phyloP scores from a whole-genome alignment of 2,888 invertebrate genomes.

The Tachina lurida region DNA sequence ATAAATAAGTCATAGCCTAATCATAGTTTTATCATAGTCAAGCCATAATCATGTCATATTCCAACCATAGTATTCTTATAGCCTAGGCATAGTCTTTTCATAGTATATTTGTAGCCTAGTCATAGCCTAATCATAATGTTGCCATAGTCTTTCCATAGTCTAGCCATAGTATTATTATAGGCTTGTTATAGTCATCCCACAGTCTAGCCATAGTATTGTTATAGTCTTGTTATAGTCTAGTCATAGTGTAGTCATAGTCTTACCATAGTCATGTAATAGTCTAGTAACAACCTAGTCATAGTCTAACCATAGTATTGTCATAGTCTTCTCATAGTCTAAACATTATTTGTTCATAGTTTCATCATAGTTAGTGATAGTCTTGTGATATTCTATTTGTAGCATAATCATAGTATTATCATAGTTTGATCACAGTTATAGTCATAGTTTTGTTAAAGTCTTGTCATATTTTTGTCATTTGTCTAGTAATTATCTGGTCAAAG shows the following conservation, averaged over 20 bases:
- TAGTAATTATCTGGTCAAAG: background rate
- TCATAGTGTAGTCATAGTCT: background rate
- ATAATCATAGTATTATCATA: background rate
- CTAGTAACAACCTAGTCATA: background rate
- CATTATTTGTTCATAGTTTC: background rate
- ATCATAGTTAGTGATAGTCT: background rate
- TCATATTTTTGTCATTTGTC: background rate
- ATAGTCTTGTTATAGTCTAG: background rate
- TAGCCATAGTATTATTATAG: background rate
- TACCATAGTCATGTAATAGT: background rate
- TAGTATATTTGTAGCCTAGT: no score
- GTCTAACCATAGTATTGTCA: background rate
- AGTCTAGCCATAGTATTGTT: background rate
- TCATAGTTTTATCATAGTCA: background rate
- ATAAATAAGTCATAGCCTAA: background rate
- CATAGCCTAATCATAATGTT: background rate
- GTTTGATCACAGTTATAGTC: background rate
- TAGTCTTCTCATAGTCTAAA: background rate
- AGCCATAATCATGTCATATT: background rate
- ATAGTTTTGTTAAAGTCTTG: background rate
- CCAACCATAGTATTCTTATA: no score
- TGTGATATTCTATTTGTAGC: background rate
- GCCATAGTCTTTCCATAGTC: background rate
- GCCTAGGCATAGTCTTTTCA: no score
- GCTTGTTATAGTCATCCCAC: background rate